Conservation (phyloP, 2,888 invertebrate genomes). For the Liopterus haemorrhoidalis region DNA sequence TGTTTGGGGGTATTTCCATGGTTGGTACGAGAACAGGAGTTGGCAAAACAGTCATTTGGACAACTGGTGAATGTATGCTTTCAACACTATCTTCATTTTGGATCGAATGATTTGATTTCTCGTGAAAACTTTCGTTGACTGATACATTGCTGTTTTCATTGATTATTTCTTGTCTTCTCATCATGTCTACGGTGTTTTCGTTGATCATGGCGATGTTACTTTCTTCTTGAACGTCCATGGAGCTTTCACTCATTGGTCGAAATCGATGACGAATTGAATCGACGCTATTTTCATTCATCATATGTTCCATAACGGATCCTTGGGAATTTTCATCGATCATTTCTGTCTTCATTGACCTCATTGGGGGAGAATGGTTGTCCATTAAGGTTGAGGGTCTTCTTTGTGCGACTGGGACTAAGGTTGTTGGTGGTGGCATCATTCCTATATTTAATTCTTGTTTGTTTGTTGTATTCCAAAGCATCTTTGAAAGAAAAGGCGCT, state of each 20-base stretch:
- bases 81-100: slow-evolving; percentile 17
- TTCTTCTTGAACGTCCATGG: slow-evolving; percentile 46
- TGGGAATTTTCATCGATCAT: slow-evolving; percentile 68
- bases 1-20: too few relatives aligned
- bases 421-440: slow-evolving; percentile 63
- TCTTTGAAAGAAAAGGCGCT: slow-evolving; percentile 37
- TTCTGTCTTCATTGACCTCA: slow-evolving; percentile 58
- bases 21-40: slow-evolving; percentile 10
- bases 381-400: slow-evolving; percentile 58
- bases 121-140: slow-evolving; percentile 12
- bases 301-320: slow-evolving; percentile 48
- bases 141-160: slow-evolving; percentile 34
- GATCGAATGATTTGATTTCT: slow-evolving; percentile 18
- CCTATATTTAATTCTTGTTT: slow-evolving; percentile 54
- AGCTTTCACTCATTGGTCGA: slow-evolving; percentile 44
- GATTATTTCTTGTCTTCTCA: slow-evolving; percentile 16
- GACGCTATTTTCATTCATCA: slow-evolving; percentile 30
- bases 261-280: slow-evolving; percentile 41
- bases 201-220: too few relatives aligned
- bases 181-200: slow-evolving; percentile 39
- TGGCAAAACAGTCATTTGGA: slow-evolving; percentile 1
- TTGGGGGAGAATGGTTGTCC: slow-evolving; percentile 52
- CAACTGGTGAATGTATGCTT: not conserved
- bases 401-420: slow-evolving; percentile 55
- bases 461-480: slow-evolving; percentile 42